phyloP scores from a whole-genome alignment of 2,888 invertebrate genomes.

The Athalia circularis region DNA sequence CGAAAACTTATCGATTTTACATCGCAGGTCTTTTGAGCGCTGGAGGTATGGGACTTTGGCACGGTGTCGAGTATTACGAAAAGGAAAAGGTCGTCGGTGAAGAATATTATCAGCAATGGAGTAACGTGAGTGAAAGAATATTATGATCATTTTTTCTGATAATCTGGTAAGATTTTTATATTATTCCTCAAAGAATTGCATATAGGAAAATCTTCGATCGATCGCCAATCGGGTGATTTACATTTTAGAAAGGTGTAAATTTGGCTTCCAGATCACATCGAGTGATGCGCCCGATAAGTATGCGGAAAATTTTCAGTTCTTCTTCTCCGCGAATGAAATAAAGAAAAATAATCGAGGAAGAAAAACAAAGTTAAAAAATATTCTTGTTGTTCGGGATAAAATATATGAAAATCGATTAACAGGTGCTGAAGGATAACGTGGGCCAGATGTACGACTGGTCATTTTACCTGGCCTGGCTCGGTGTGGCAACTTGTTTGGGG shows the following conservation, averaged over 20 bases:
- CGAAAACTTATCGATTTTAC: background rate
- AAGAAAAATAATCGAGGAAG: too few relatives aligned
- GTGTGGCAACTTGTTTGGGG: constrained; percentile 85
- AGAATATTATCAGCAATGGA: constrained; percentile 95
- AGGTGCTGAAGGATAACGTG: constrained; percentile 85
- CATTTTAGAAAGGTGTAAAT: too few relatives aligned
- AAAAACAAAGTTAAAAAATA: too few relatives aligned
- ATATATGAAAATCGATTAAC: constrained; percentile 50
- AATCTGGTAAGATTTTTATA: background rate
- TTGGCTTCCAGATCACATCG: too few relatives aligned
- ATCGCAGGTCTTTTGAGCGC: constrained; percentile 89
- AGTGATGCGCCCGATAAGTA: too few relatives aligned
- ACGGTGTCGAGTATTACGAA: constrained; percentile 96
- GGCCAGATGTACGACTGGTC: constrained; percentile 90
- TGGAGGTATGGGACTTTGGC: constrained; percentile 97
- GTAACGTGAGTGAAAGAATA: constrained; percentile 80
- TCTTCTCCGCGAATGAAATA: too few relatives aligned
- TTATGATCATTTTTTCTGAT: constrained; percentile 48
- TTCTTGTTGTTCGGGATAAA: background rate
- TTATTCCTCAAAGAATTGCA: too few relatives aligned
- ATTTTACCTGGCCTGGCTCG: constrained; percentile 89
- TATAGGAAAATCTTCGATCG: too few relatives aligned
- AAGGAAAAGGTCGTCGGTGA: constrained; percentile 95
- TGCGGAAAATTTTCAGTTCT: too few relatives aligned
- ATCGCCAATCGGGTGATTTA: too few relatives aligned